Evolutionary conservation across 2,888 invertebrate genomes (phyloP).

Genomic region (Mechanitis mazaeus): DNA sequence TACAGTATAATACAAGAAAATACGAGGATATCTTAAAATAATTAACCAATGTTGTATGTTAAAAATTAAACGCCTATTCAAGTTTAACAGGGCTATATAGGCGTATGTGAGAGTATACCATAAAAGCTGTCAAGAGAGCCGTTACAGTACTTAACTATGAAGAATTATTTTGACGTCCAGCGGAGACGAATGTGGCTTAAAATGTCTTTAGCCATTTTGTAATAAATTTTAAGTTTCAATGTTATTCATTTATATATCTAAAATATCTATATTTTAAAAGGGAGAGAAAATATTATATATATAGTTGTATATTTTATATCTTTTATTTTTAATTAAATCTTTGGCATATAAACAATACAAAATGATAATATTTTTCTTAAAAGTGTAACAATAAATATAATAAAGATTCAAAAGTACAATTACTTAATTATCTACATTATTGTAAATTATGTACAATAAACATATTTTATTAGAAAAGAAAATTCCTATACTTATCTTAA

Average conservation of each 20-base stretch:
- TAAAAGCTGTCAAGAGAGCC: no score
- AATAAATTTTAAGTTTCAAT: no score
- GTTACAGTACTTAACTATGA: no score
- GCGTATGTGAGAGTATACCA: no score
- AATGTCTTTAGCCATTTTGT: no score
- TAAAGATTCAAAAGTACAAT: neutral
- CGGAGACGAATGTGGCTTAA: no score
- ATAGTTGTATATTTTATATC: neutral
- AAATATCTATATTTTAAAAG: neutral
- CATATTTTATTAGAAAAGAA: neutral
- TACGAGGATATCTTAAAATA: neutral
- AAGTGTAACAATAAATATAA: slow-evolving; percentile 3
- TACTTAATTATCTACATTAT: neutral
- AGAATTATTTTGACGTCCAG: no score
- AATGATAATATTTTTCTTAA: slow-evolving; percentile 9
- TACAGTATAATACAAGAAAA: slow-evolving; percentile 10
- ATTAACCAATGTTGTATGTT: neutral
- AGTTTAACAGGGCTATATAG: no score
- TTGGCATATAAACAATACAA: slow-evolving; percentile 23
- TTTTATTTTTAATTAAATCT: slow-evolving; percentile 23
- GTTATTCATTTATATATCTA: no score
- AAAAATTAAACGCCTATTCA: no score
- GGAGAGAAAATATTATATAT: neutral
- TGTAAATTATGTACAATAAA: neutral
- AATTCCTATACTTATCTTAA: neutral